Percentiles rank a stretch among this genome's conserved stretches.
Conservation (phyloP, 2,797 vertebrate genomes). For the Urophycis tenuis region DNA sequence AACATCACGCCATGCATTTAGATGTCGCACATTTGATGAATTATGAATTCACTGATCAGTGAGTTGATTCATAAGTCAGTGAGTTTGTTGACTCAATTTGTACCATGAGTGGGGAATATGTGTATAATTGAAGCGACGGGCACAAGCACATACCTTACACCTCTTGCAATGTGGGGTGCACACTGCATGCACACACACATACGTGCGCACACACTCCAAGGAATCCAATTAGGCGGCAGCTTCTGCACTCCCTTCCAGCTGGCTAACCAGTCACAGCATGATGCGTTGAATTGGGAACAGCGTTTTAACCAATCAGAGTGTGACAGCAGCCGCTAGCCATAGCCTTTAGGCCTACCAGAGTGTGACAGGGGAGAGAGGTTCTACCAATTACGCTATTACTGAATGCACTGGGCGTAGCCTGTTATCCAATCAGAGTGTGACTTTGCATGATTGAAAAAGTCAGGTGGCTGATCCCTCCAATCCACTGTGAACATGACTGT, state of each 20-base stretch:
- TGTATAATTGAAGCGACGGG: background rate
- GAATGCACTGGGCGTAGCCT: background rate
- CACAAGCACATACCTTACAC: background rate
- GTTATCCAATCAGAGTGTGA: conserved; percentile 7
- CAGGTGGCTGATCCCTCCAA: background rate
- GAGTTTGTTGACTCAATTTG: background rate
- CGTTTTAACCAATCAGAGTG: conserved; percentile 42
- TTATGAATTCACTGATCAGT: background rate
- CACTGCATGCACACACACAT: background rate
- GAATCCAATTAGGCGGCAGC: background rate
- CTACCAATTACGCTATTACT: background rate
- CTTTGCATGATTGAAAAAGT: background rate
- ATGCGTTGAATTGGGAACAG: conserved; percentile 25
- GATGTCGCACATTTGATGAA: background rate
- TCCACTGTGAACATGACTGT: background rate
- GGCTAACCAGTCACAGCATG: conserved; percentile 21
- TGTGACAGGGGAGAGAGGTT: background rate
- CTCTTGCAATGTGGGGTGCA: background rate
- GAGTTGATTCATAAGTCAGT: too few species aligned
- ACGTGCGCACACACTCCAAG: background rate
- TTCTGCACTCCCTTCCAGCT: background rate
- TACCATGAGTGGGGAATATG: background rate
- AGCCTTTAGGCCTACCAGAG: conserved; percentile 25
- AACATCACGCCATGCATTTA: background rate
- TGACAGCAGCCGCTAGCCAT: conserved; percentile 21